phyloP scores from a whole-genome alignment of 2,888 invertebrate genomes.

The Cantharis flavilabris region DNA sequence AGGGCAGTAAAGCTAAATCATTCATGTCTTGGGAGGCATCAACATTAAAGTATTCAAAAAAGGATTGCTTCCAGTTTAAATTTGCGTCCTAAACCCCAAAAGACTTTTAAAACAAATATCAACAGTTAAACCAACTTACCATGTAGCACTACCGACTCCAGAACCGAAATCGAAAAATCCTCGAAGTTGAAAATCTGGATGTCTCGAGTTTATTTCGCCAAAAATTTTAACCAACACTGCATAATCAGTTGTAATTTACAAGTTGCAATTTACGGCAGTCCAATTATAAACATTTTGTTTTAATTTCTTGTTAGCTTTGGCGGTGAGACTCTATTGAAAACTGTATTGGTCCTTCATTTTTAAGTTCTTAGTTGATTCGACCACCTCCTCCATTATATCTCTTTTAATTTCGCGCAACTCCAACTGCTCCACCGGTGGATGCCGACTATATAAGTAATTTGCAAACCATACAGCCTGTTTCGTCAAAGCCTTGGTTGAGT shows the following conservation, averaged over 20 bases:
- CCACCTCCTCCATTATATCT: constrained; percentile 50
- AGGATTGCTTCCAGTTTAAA: constrained; percentile 68
- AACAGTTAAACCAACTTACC: constrained; percentile 58
- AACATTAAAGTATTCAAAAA: constrained; percentile 84
- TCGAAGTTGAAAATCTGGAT: constrained; percentile 72
- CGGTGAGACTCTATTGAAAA: constrained; percentile 58
- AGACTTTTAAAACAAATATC: not conserved
- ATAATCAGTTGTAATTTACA: constrained; percentile 73
- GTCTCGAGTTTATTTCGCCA: constrained; percentile 69
- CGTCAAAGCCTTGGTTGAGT: constrained; percentile 61
- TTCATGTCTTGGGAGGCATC: constrained; percentile 84
- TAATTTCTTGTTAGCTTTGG: constrained; percentile 61
- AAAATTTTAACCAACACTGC: constrained; percentile 72
- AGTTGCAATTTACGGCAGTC: constrained; percentile 73
- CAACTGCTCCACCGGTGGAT: constrained; percentile 66
- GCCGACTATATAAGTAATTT: constrained; percentile 66
- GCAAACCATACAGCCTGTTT: constrained; percentile 61
- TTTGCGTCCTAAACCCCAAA: constrained; percentile 64
- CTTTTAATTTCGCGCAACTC: constrained; percentile 58
- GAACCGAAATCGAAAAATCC: constrained; percentile 91
- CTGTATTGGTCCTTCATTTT: constrained; percentile 52
- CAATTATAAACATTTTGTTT: constrained; percentile 71
- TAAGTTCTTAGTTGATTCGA: constrained; percentile 47
- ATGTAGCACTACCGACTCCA: constrained; percentile 83
- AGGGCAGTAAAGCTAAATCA: constrained; percentile 76